Percentiles rank a stretch among this genome's conserved stretches.
Conservation (phyloP, 92 coral and sea anemone species). For the Scolanthus callimorphus region DNA sequence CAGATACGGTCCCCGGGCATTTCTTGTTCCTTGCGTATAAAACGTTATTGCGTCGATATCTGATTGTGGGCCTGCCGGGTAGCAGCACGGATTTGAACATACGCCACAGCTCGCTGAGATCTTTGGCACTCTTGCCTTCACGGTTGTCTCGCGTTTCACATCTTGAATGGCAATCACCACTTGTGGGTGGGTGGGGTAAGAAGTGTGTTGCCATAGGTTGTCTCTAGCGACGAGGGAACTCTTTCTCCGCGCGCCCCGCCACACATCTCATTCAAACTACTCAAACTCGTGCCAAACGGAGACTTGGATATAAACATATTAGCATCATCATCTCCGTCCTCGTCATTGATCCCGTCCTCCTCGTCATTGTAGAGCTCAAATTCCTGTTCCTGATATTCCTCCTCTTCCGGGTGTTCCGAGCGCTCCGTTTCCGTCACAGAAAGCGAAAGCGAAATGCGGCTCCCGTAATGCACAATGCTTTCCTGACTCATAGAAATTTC, state of each 20-base stretch:
- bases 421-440: constrained; percentile 14
- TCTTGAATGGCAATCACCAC: not conserved
- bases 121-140: not conserved
- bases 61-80: too few relatives aligned
- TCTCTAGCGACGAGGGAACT: not conserved
- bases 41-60: too few relatives aligned
- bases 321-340: constrained; percentile 5
- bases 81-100: not conserved
- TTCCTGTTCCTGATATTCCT: constrained; percentile 11
- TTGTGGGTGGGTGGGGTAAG: not conserved
- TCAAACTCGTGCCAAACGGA: constrained; percentile 9
- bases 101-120: not conserved
- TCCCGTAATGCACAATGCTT: constrained; percentile 6
- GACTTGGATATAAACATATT: constrained; percentile 16
- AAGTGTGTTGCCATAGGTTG: not conserved
- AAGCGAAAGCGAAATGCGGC: constrained; percentile 9
- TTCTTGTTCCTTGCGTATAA: too few relatives aligned
- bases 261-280: constrained; percentile 23
- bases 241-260: constrained; percentile 8
- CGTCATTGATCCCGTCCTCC: constrained; percentile 30
- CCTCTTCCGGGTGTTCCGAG: constrained; percentile 9
- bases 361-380: constrained; percentile 24
- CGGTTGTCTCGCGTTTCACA: not conserved
- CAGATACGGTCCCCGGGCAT: too few relatives aligned
- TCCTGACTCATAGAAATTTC: constrained; percentile 13